Base-by-base conservation (phyloP, 35 echinoderm and acorn worm genomes). In the Holothuria glaberrima region DNA sequence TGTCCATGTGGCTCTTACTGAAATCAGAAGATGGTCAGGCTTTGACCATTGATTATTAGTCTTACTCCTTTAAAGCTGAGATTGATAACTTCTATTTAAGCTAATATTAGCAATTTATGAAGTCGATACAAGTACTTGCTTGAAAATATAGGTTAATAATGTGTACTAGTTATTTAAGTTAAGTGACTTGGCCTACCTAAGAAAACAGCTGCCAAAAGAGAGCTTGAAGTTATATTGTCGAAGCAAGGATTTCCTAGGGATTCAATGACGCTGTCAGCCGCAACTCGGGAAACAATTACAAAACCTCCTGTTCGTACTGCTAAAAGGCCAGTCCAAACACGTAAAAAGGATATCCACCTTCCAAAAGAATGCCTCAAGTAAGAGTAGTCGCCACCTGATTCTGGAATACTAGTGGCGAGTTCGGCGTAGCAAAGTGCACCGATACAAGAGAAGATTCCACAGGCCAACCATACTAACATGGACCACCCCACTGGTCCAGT, bases 371-470 rank as follows among this genome's bases (percentile, higher is more conserved):
- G 52, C 33, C 80, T 26, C 44, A 94, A 59, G 65, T 94, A 97
- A 25, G 95, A 69, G 62, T 97, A 97, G 30, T 91, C 89, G 1
- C 92, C 95, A 7, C 95, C 95, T 4, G 92, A 97, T 68, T 81
- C 74, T 0, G 92, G 89, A 36, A 94, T 79, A 29, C 82, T 91
- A 1, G 90, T 88, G 17, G 92, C 95, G 9, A 97, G 80, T 67
- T 97, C 95, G 34, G 95, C 95, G 52, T 92, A 97, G 44, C 95
- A 92, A 5, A 97, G 90, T 14, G 92, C 95, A 12, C 95, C 95
- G 14, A 94, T 35, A 44, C 90, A 54, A 0, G 95, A 94, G 58
- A 97, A 86, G 5, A 92, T 41, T 26, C 95, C 95, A 89, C 95
- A 94, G 12, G 78, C 12, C 4, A 68, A 22, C 95, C 95, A 97